Conservation (phyloP, 2,797 vertebrate genomes). For the Anabas testudineus region DNA sequence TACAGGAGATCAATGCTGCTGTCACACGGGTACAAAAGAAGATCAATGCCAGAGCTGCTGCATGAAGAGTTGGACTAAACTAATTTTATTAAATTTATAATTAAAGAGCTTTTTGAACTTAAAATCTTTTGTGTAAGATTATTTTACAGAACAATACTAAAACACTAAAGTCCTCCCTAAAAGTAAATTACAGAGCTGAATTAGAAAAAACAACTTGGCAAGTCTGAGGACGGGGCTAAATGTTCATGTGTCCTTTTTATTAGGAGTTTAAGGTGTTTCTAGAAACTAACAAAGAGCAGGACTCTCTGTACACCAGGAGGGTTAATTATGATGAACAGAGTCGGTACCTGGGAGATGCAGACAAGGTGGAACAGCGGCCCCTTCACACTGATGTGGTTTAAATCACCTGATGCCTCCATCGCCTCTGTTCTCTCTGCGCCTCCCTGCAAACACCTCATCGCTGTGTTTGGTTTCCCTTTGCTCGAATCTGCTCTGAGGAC, state of each 20-base stretch:
- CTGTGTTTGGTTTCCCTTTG: too few species aligned
- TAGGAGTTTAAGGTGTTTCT: too few species aligned
- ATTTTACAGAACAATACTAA: too few species aligned
- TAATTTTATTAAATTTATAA: slow-evolving; percentile 30
- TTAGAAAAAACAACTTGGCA: too few species aligned
- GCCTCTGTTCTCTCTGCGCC: not conserved
- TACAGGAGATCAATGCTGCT: slow-evolving; percentile 71
- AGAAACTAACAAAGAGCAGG: too few species aligned
- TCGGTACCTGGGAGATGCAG: too few species aligned
- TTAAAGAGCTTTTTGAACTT: slow-evolving; percentile 43
- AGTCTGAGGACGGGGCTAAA: too few species aligned
- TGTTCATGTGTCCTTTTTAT: too few species aligned
- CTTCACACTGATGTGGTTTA: not conserved
- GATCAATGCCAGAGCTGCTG: slow-evolving; percentile 48
- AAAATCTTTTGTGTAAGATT: not conserved
- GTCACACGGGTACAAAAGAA: slow-evolving; percentile 36
- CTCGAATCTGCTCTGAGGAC: not conserved
- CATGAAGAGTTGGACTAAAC: slow-evolving; percentile 44
- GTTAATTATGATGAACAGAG: too few species aligned
- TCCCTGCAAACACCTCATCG: not conserved
- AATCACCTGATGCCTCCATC: slow-evolving; percentile 42
- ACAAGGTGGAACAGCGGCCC: not conserved
- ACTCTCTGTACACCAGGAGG: too few species aligned
- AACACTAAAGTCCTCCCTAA: too few species aligned
- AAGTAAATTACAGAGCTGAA: too few species aligned